These are phyloP conservation scores for Parambassis ranga DNA, from an alignment of 2,797 vertebrate genomes.

Conservation along the genomic window DNA sequence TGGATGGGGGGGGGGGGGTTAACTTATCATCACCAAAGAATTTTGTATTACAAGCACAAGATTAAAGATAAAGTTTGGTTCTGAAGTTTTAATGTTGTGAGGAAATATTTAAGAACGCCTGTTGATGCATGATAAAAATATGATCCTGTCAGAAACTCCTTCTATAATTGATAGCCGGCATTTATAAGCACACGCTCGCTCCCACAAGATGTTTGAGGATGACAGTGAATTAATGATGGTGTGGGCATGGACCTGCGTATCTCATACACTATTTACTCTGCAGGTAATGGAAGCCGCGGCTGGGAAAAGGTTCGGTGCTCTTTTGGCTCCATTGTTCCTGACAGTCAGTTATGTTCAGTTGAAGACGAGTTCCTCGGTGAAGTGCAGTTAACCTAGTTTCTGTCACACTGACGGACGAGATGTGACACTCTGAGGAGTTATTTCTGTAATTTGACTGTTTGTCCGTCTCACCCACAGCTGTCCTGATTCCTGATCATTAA, in stretches of 20 bases:
- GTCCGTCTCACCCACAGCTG: background rate
- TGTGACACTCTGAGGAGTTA: background rate
- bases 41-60: constrained; percentile 3
- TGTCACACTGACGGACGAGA: background rate
- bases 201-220: constrained; percentile 6
- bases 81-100: constrained; percentile 1
- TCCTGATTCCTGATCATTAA: background rate
- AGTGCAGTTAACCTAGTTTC: background rate
- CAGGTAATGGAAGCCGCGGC: constrained; percentile 5
- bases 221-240: constrained; percentile 32
- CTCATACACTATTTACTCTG: constrained; percentile 26
- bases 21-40: background rate
- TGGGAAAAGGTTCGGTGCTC: too few relatives aligned
- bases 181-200: constrained; percentile 6
- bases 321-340: background rate
- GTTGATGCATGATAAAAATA: constrained; percentile 41
- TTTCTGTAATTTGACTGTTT: background rate
- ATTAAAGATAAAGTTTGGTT: constrained; percentile 50
- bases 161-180: constrained; percentile 16
- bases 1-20: constrained; percentile 2
- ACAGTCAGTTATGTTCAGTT: background rate
- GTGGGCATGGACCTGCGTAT: background rate
- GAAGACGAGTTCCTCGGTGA: background rate
- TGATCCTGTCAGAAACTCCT: constrained; percentile 32
- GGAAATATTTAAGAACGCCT: constrained; percentile 13